These are phyloP conservation scores for Drosophila barbarae DNA, from an alignment of 2,888 invertebrate species.

Conservation along the genomic window DNA sequence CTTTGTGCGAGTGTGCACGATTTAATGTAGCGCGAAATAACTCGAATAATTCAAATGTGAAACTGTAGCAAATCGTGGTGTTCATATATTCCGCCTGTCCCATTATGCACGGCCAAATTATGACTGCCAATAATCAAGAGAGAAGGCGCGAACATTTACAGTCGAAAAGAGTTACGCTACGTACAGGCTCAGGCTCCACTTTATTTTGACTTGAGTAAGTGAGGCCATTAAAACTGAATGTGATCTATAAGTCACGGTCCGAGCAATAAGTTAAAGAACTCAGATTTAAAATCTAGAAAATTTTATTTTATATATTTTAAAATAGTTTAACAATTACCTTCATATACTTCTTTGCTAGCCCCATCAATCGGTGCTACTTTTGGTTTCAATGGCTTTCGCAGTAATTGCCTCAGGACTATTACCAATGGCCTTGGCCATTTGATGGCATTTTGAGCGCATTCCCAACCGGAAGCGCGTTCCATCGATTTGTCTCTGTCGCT, in stretches of 20 bases:
- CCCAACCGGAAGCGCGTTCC: conserved; percentile 35
- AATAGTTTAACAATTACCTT: too few relatives aligned
- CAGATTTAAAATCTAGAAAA: too few relatives aligned
- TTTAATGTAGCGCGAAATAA: conserved; percentile 73
- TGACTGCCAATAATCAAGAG: conserved; percentile 42
- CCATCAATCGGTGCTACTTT: conserved; percentile 11
- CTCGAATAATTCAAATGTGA: conserved; percentile 63
- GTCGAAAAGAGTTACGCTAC: conserved; percentile 19
- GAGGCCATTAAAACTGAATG: conserved; percentile 25
- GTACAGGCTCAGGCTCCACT: conserved; percentile 3
- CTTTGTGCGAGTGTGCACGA: conserved; percentile 23
- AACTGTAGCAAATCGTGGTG: conserved; percentile 27
- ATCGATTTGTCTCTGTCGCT: conserved; percentile 43
- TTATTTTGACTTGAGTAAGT: conserved; percentile 36
- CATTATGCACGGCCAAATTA: conserved; percentile 48
- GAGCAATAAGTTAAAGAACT: background rate
- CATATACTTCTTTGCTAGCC: background rate
- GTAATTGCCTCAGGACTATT: conserved; percentile 19
- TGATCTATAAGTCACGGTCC: conserved; percentile 22
- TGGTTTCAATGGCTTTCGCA: conserved; percentile 20
- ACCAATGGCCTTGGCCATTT: conserved; percentile 36
- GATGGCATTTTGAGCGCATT: conserved; percentile 29
- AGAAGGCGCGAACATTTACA: conserved; percentile 53
- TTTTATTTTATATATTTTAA: too few relatives aligned
- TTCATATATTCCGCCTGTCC: conserved; percentile 39